These are phyloP conservation scores for Palythoa grandiflora DNA, from an alignment of 92 coral and sea anemone genomes.

Conservation along the genomic window DNA sequence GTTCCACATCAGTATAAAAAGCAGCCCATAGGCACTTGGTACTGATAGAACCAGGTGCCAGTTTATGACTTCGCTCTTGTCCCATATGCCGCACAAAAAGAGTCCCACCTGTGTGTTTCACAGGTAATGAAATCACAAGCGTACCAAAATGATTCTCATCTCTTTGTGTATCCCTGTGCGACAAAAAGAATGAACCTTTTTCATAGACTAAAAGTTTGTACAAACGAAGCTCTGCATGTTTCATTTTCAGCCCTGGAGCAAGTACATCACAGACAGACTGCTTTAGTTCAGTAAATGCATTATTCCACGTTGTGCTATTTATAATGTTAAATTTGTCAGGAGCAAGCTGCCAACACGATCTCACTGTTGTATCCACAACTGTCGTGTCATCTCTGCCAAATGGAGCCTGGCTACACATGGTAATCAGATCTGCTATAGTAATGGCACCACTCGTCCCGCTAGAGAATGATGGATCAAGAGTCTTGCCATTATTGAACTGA, in stretches of 20 bases:
- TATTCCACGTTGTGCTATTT: conserved; percentile 20
- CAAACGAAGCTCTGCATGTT: conserved; percentile 40
- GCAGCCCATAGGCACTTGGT: conserved; percentile 55
- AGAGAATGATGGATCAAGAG: conserved; percentile 50
- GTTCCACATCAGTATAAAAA: conserved; percentile 58
- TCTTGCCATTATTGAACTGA: conserved; percentile 38
- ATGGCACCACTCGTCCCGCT: conserved; percentile 12
- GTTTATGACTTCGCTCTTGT: conserved; percentile 49
- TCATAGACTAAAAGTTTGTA: conserved; percentile 58
- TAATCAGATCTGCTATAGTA: conserved; percentile 49
- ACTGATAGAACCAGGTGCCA: conserved; percentile 45
- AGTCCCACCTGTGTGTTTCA: conserved; percentile 55
- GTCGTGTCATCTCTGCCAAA: conserved; percentile 57
- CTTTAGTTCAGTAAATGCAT: conserved; percentile 49
- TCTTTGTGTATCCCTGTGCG: conserved; percentile 55
- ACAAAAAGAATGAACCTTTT: conserved; percentile 51
- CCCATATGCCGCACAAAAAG: conserved; percentile 53
- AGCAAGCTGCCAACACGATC: conserved; percentile 61
- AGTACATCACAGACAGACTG: conserved; percentile 48
- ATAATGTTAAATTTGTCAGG: conserved; percentile 51
- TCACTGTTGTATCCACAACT: conserved; percentile 49
- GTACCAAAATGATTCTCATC: conserved; percentile 57
- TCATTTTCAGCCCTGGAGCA: conserved; percentile 44
- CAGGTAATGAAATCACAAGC: conserved; percentile 49
- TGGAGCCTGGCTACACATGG: conserved; percentile 56